Evolutionary conservation across 2,888 invertebrate genomes (phyloP).

Genomic region (Hirtodrosophila duncani): DNA sequence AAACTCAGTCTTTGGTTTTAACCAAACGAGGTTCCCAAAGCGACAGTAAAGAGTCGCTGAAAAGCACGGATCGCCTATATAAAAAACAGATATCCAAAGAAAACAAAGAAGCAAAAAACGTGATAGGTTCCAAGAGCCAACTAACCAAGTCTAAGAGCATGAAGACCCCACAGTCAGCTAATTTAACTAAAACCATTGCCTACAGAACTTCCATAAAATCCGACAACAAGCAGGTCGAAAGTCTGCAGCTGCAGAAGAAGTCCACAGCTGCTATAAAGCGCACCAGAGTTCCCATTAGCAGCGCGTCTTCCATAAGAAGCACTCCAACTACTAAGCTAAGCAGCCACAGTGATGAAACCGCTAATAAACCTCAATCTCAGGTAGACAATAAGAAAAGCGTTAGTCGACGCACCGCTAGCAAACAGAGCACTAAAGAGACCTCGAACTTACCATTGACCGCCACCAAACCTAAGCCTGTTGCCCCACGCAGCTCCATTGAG

Average conservation of each 20-base stretch:
- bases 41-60: slow-evolving; percentile 60
- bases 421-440: slow-evolving; percentile 11
- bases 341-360: slow-evolving; percentile 52
- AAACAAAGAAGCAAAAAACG: slow-evolving; percentile 54
- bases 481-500: slow-evolving; percentile 38
- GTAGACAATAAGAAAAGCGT: slow-evolving; percentile 58
- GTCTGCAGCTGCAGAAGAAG: slow-evolving; percentile 39
- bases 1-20: slow-evolving; percentile 16
- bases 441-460: slow-evolving; percentile 7
- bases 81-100: slow-evolving; percentile 61
- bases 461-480: no score
- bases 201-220: slow-evolving; percentile 66
- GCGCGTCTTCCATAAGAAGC: slow-evolving; percentile 55
- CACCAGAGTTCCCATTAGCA: slow-evolving; percentile 63
- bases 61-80: slow-evolving; percentile 51
- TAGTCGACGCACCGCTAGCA: slow-evolving; percentile 37
- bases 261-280: slow-evolving; percentile 41
- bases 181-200: slow-evolving; percentile 59
- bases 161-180: slow-evolving; percentile 68
- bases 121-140: slow-evolving; percentile 72
- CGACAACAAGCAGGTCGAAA: slow-evolving; percentile 46
- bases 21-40: slow-evolving; percentile 47
- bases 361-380: slow-evolving; percentile 57
- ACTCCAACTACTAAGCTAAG: slow-evolving; percentile 49
- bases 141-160: slow-evolving; percentile 61